Percentiles rank a stretch among this genome's conserved stretches.
Conservation (phyloP, 2,113 vertebrate genomes). For the Hippocampus zosterae region DNA sequence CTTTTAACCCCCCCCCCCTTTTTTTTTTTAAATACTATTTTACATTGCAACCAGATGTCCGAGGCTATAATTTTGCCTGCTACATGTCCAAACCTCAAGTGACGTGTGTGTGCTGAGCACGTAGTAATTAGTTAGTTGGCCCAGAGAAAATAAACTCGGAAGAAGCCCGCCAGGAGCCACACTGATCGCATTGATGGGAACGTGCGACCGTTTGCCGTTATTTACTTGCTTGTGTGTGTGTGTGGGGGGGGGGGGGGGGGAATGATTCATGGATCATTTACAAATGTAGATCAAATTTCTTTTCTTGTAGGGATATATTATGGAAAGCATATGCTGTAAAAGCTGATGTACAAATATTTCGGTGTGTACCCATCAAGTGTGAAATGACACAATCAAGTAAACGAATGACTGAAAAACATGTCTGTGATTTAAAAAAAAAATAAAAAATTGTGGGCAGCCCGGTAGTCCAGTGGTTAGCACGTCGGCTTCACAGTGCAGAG, state of each 20-base stretch:
- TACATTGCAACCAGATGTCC: constrained; percentile 76
- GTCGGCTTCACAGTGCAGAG: no score
- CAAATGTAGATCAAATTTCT: constrained; percentile 18
- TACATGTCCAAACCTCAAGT: constrained; percentile 69
- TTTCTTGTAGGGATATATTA: not conserved
- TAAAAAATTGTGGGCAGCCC: no score
- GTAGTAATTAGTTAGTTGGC: constrained; percentile 73
- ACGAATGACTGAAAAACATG: not conserved
- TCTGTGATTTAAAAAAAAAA: no score
- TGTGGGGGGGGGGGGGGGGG: not conserved
- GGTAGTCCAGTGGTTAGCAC: no score
- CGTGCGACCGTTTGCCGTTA: constrained; percentile 8
- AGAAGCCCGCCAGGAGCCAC: constrained; percentile 41
- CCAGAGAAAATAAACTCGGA: constrained; percentile 65
- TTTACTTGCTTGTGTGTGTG: constrained; percentile 13
- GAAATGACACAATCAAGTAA: not conserved
- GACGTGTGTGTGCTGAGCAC: constrained; percentile 62
- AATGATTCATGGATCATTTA: constrained; percentile 29
- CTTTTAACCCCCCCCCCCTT: constrained; percentile 42
- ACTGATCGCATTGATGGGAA: constrained; percentile 24
- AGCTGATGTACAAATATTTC: not conserved
- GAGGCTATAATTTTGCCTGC: constrained; percentile 72
- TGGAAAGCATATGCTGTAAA: not conserved
- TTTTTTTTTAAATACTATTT: constrained; percentile 71
- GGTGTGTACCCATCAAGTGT: not conserved